These are phyloP conservation scores for Lomographa bimaculata DNA, from an alignment of 2,888 invertebrate genomes.

Conservation along the genomic window DNA sequence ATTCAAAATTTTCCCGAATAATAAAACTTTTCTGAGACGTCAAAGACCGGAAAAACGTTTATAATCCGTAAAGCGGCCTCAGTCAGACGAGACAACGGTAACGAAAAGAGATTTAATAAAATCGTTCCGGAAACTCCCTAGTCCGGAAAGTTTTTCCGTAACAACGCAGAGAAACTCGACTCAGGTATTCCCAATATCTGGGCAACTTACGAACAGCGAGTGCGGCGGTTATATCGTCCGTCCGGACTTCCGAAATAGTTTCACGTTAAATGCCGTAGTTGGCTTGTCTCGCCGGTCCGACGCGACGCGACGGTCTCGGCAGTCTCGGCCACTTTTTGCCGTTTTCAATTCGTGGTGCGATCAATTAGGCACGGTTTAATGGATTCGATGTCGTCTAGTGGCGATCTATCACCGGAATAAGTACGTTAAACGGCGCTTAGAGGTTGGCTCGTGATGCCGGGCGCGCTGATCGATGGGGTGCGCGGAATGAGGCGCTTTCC, in stretches of 20 bases:
- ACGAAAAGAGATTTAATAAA: slow-evolving; percentile 34
- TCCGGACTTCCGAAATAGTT: slow-evolving; percentile 45
- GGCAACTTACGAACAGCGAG: slow-evolving; percentile 2
- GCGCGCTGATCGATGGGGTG: slow-evolving; percentile 60
- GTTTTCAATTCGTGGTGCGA: slow-evolving; percentile 70
- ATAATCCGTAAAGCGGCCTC: slow-evolving; percentile 17
- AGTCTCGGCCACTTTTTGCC: slow-evolving; percentile 59
- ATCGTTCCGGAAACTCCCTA: slow-evolving; percentile 30
- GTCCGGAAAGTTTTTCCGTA: slow-evolving; percentile 41
- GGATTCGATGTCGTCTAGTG: slow-evolving; percentile 69
- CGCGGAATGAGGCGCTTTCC: slow-evolving; percentile 18
- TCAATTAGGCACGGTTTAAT: slow-evolving; percentile 79
- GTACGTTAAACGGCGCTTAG: slow-evolving; percentile 73
- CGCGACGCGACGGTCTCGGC: too few relatives aligned
- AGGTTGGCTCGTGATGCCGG: slow-evolving; percentile 49
- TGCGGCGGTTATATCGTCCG: slow-evolving; percentile 27
- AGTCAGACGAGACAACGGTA: slow-evolving; percentile 26
- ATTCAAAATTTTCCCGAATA: too few relatives aligned
- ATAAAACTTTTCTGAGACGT: slow-evolving; percentile 3
- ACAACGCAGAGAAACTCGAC: slow-evolving; percentile 36
- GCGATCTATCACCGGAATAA: slow-evolving; percentile 75
- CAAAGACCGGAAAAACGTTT: slow-evolving; percentile 13
- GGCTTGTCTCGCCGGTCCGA: slow-evolving; percentile 20
- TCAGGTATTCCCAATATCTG: slow-evolving; percentile 35
- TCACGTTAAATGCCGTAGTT: slow-evolving; percentile 43